Percentiles rank a stretch among this genome's conserved stretches.
Conservation (phyloP, 2,113 vertebrate species). For the Alces alces region DNA sequence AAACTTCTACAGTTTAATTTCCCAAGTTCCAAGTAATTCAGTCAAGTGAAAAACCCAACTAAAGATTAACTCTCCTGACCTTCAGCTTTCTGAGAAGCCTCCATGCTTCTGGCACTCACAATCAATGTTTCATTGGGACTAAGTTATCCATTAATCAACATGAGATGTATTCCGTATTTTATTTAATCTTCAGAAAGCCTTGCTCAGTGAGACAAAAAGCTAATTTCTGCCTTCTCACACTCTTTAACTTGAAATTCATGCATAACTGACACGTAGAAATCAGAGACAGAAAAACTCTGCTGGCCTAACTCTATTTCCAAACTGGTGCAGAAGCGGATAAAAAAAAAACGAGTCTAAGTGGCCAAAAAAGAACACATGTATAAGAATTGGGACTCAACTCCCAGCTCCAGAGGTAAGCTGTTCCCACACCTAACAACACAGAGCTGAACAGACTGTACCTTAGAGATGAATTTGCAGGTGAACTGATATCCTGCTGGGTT, state of each 20-base stretch:
- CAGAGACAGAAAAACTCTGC: not conserved
- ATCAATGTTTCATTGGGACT: not conserved
- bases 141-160: not conserved
- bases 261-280: not conserved
- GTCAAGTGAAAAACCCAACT: not conserved
- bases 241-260: not conserved
- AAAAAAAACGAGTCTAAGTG: not conserved
- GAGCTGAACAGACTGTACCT: slow-evolving; percentile 69
- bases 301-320: not conserved
- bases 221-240: not conserved
- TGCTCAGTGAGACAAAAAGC: not conserved
- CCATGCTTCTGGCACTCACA: not conserved
- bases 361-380: not conserved
- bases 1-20: not conserved
- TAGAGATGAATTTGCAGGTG: slow-evolving; percentile 62
- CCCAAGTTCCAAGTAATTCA: not conserved
- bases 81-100: not conserved
- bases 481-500: not conserved
- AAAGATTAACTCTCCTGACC: not conserved
- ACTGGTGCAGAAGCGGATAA: not conserved
- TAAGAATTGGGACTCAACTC: not conserved
- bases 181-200: slow-evolving; percentile 26
- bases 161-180: not conserved
- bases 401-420: not conserved
- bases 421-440: slow-evolving; percentile 42